phyloP scores from a whole-genome alignment of 2,888 invertebrate species.

The Toxonevra muliebris region DNA sequence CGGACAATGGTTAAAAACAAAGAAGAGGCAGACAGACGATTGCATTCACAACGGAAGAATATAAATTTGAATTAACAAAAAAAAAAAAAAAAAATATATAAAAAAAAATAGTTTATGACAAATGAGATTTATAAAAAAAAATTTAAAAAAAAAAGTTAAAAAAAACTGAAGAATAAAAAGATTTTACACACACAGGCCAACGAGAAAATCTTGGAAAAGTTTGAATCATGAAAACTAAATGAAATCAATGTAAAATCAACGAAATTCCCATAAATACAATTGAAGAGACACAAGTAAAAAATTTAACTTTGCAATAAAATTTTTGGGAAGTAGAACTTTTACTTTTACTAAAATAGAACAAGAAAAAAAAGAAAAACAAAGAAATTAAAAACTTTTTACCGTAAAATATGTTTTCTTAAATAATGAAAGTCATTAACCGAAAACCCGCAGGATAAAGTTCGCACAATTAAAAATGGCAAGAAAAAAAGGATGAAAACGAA shows the following conservation, averaged over 20 bases:
- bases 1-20: conserved; percentile 45
- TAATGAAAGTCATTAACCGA: conserved; percentile 35
- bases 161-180: no score
- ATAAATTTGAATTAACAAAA: conserved; percentile 18
- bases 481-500: not conserved
- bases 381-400: conserved; percentile 13
- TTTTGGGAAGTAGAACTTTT: no score
- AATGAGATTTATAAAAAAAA: no score
- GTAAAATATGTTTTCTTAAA: conserved; percentile 32
- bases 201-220: no score
- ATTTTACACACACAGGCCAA: no score
- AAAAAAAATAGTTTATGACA: not conserved
- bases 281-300: no score
- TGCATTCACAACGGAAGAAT: not conserved
- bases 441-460: conserved; percentile 12
- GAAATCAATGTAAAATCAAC: no score
- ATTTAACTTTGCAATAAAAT: no score
- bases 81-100: not conserved
- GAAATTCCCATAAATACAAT: no score
- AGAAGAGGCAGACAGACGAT: conserved; percentile 24
- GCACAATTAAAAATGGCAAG: conserved; percentile 3
- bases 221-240: no score
- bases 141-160: no score
- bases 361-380: not conserved
- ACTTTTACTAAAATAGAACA: no score